phyloP scores from a whole-genome alignment of 2,888 invertebrate genomes.

The Yponomeuta sedellus region DNA sequence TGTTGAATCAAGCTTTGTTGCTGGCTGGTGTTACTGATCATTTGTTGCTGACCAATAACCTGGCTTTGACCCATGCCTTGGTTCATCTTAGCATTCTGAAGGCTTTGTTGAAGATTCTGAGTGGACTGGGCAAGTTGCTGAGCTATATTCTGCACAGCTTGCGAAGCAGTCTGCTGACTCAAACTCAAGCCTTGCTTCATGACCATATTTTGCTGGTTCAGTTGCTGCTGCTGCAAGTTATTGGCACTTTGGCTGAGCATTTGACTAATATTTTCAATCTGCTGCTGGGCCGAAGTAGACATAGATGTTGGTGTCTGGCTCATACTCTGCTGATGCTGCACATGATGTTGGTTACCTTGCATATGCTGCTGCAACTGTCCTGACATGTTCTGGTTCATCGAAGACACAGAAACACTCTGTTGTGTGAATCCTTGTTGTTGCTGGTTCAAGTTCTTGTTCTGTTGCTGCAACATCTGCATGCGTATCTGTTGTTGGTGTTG shows the following conservation, averaged over 20 bases:
- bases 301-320: constrained; percentile 63
- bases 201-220: constrained; percentile 61
- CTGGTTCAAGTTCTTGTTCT: constrained; percentile 18
- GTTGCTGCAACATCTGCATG: constrained; percentile 66
- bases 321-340: constrained; percentile 55
- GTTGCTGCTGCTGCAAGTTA: constrained; percentile 62
- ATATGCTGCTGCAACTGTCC: constrained; percentile 64
- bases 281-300: constrained; percentile 75
- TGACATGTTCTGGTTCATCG: constrained; percentile 60
- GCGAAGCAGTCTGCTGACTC: constrained; percentile 60
- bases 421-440: constrained; percentile 54
- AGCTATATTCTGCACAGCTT: constrained; percentile 67
- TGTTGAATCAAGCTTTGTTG: constrained; percentile 60
- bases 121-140: constrained; percentile 66
- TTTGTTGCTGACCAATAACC: constrained; percentile 58
- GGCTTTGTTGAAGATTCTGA: constrained; percentile 50
- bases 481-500: constrained; percentile 70
- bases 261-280: constrained; percentile 79
- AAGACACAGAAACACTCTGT: constrained; percentile 57
- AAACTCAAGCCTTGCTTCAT: constrained; percentile 64
- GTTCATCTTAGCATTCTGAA: constrained; percentile 66
- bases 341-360: constrained; percentile 55
- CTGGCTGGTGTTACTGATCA: constrained; percentile 70
- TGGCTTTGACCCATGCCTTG: constrained; percentile 62
- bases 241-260: constrained; percentile 71